A percentile compares a stretch with the other conserved stretches of the same genome.
These are phyloP conservation scores for Cydia amplana DNA, from an alignment of 1,140 invertebrate species.

Conservation along the genomic window DNA sequence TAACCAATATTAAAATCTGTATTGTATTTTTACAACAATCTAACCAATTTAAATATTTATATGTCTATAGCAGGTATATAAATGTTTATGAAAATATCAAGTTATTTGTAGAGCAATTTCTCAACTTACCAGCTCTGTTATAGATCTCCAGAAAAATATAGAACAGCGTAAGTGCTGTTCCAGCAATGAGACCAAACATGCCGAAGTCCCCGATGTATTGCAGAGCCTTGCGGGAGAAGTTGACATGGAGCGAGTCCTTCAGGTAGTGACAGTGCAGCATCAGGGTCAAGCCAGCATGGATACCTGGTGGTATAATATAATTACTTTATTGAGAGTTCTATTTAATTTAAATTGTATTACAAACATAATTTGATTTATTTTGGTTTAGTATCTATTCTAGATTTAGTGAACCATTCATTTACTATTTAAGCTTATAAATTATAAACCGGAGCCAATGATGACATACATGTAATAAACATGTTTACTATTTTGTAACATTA, in stretches of 20 bases:
- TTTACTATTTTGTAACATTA: neutral
- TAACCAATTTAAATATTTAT: too few species aligned
- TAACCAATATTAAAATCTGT: too few species aligned
- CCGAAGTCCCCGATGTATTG: slow-evolving; percentile 71
- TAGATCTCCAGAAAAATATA: slow-evolving; percentile 67
- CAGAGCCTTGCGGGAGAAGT: slow-evolving; percentile 65
- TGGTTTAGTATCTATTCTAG: too few species aligned
- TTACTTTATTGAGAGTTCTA: too few species aligned
- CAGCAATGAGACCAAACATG: slow-evolving; percentile 65
- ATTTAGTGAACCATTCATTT: too few species aligned
- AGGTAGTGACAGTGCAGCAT: slow-evolving; percentile 68
- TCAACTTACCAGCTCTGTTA: slow-evolving; percentile 60
- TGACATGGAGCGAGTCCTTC: slow-evolving; percentile 65
- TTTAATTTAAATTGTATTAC: too few species aligned
- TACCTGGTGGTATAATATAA: slow-evolving; percentile 47
- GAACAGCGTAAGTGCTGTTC: slow-evolving; percentile 59
- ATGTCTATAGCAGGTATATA: too few species aligned
- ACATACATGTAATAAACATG: neutral
- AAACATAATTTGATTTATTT: too few species aligned
- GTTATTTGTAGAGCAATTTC: too few species aligned
- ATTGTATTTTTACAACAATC: too few species aligned
- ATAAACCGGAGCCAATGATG: neutral
- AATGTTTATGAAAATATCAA: too few species aligned
- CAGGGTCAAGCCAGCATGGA: slow-evolving; percentile 57
- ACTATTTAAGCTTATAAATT: neutral